Evolutionary conservation across 2,888 invertebrate species (phyloP), one percentile per base, ranked within the genome.

Genomic region (Molanna angustata): DNA sequence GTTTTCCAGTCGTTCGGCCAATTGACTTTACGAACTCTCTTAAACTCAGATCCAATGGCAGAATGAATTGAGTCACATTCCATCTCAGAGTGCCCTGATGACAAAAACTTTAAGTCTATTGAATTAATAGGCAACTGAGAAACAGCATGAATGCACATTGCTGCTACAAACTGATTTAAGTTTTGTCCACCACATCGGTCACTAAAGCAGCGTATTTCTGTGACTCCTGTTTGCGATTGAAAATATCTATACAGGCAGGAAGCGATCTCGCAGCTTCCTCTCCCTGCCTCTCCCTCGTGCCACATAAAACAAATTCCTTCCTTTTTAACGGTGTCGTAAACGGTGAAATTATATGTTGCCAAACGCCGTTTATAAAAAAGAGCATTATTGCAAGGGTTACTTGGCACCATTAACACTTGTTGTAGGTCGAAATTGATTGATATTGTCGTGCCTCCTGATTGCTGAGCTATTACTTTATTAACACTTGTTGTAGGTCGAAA

Each of bases 41-140:
- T 35, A 35, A 35, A 35, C 14, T 35, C 35, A 13, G 35, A 11
- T 35, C 35, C 35, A 35, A 35, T 35, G 6, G 35, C 40, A 14
- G 16, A 40, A 40, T 40, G 40, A 40, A 40, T n/a, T 9, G 40
- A 40, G 17, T 40, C 40, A 40, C 40, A 40, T n/a, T 40, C 40
- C 40, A 40, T 40, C 40, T 40, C 17, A 9, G 40, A 40, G 40
- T 40, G 16, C 40, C 17, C 40, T 9, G 40, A 40, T 6, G 14
- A 16, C 40, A 40, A 16, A 40, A 40, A 40, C 40, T 40, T 18
- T 17, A 16, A 40, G 6, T 40, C 40, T 9, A 40, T 16, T 7
- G 40, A 40, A 16, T 9, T 40, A 17, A 40, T 18, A 17, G 40
- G 17, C 40, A 40, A 7, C 16, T 40, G 7, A 16, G 40, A 40